Conservation (phyloP, 2,113 vertebrate species). For the Silurus meridionalis region DNA sequence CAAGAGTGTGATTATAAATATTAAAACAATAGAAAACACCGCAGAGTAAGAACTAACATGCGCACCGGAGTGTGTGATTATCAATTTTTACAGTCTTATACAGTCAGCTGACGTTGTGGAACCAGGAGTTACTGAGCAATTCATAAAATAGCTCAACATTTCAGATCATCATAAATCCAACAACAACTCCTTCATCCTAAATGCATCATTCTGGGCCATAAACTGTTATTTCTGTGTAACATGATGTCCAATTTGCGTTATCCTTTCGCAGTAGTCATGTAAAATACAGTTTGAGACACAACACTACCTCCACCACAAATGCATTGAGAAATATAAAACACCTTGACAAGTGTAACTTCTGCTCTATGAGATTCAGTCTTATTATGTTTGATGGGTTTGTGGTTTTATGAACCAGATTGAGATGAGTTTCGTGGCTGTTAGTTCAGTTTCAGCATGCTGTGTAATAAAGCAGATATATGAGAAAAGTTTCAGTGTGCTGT, state of each 20-base stretch:
- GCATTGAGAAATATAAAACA: background rate
- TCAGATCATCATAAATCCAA: too few relatives aligned
- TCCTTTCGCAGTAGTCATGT: background rate
- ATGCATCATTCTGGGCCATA: background rate
- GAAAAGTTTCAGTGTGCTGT: background rate
- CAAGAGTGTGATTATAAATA: too few relatives aligned
- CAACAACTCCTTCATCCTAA: too few relatives aligned
- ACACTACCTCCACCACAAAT: background rate
- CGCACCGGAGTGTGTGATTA: too few relatives aligned
- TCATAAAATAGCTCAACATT: too few relatives aligned
- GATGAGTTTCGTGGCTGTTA: conserved; percentile 24
- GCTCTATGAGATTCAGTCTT: background rate
- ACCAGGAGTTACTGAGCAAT: too few relatives aligned
- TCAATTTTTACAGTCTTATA: too few relatives aligned
- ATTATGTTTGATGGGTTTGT: too few relatives aligned
- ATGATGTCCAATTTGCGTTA: background rate
- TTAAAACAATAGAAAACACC: too few relatives aligned
- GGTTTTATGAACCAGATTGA: background rate
- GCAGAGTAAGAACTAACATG: too few relatives aligned
- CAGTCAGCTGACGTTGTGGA: too few relatives aligned
- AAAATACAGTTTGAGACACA: background rate
- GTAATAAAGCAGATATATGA: conserved; percentile 14
- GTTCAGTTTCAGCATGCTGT: conserved; percentile 40
- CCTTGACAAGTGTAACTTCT: background rate
- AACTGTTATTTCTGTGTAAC: background rate